phyloP scores from a whole-genome alignment of 2,888 invertebrate species.

The Orchesellides sinensis region DNA sequence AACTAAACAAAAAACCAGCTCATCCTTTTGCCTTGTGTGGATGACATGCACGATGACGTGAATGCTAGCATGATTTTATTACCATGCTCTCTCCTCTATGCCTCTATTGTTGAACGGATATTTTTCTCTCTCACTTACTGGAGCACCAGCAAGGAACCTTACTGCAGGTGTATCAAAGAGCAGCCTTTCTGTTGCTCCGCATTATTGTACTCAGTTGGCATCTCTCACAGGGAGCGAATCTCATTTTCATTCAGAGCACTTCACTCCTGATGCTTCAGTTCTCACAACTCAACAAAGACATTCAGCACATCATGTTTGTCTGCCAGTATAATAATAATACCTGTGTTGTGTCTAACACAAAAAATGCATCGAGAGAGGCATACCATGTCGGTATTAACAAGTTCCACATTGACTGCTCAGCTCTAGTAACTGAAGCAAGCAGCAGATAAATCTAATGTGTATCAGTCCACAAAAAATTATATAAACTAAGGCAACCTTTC shows the following conservation, averaged over 20 bases:
- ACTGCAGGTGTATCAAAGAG: constrained; percentile 25
- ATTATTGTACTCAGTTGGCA: constrained; percentile 33
- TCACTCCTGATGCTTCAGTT: constrained; percentile 4
- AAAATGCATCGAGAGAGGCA: too few species aligned
- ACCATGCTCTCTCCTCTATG: constrained; percentile 22
- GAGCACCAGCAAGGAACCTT: constrained; percentile 22
- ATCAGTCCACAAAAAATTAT: constrained; percentile 1
- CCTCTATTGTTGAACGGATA: constrained; percentile 57
- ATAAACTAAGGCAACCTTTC: constrained; percentile 63
- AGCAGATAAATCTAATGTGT: not conserved
- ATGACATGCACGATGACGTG: constrained; percentile 49
- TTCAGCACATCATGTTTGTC: constrained; percentile 40
- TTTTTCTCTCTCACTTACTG: constrained; percentile 34
- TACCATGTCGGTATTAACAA: constrained; percentile 64
- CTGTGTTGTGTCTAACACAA: constrained; percentile 25
- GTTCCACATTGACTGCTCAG: constrained; percentile 62
- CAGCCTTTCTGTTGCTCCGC: constrained; percentile 26
- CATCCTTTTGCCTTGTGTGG: constrained; percentile 43
- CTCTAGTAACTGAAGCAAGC: constrained; percentile 46
- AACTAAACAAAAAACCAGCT: constrained; percentile 49
- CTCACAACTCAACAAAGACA: constrained; percentile 27
- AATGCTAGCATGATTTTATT: constrained; percentile 37
- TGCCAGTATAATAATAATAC: constrained; percentile 23
- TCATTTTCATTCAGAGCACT: constrained; percentile 61
- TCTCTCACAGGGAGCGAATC: constrained; percentile 37